Base-by-base conservation (phyloP, 1,140 invertebrate species). In the Penaeus japonicus region DNA sequence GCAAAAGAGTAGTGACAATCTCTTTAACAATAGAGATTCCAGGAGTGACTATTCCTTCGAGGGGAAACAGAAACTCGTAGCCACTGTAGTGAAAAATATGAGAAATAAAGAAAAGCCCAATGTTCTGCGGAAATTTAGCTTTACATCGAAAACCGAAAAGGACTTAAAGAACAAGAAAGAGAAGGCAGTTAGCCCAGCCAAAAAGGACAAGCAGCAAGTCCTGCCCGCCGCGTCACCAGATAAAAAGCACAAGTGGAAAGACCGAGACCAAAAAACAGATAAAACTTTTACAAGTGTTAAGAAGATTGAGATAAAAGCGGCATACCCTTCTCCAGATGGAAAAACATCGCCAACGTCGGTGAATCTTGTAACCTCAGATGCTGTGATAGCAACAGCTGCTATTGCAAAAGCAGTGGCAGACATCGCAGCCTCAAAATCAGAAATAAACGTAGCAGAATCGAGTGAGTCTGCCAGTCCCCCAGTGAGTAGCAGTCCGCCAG, bases 31-130 rank as follows among this genome's bases (percentile, higher is more conserved):
- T 59, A 57, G 81, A 75, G 86, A 88, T 57, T 77, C 86, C 24
- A 88, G 77, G 39, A 77, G 86, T n/a, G 57, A 24, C 59, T 88
- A 79, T n/a, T 54, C 86, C 47, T 88, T 88, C 77, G 86, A 88
- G 27, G 86, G 86, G 12, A 88, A 88, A 47, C 86, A 88, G 27
- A 88, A 83, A 57, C 53, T 88, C 59, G 86, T 88, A 30, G 80
- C 86, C 2, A 88, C 82, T 75, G 80, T 88, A 12, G 86, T 88
- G 30, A 88, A 83, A 55, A 88, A 88, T 83, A 88, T 88, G 86
- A 88, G 83, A 78, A 88, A 88, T 57, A 88, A 88, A 88, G 86
- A 88, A 75, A 88, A 75, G 47, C 80, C 86, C n/a, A 88, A 65
- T 10, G 79, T 87, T 4, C 57, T 88, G 3, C 83, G 86, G 57